Evolutionary conservation across 2,888 invertebrate genomes (phyloP), one percentile per base, ranked within the genome.

Genomic region (Phyllotreta cruciferae): DNA sequence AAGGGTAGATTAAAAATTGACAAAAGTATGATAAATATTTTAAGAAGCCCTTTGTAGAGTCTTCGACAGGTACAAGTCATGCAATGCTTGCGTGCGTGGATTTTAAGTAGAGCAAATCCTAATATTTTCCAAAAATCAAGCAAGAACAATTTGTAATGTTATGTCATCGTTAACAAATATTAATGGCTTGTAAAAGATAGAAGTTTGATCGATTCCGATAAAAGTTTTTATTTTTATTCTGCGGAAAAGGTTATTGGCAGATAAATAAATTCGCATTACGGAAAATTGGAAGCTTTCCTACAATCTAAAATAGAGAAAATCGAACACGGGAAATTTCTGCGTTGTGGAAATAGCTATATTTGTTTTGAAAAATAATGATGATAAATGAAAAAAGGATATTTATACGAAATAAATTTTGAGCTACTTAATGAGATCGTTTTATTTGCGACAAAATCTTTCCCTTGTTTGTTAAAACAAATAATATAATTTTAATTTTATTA

Each of bases 121-220:
- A 8, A 49, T 10, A 49, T 49, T 8, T 47, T 6, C 3, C 49
- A 49, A 49, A 49, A 50, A 58, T 34, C 13, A 34, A 42, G 36
- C 37, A 36, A 50, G 10, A 39, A 13, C 52, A 35, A 58, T 52
- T 8, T 9, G 8, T 7, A 37, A 52, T 10, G 49, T 60, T 36
- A 53, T 34, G 3, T 52, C 44, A 60, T 60, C 60, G 44, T 53
- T 60, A n/a, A 24, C 13, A 53, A 44, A 60, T 60, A 44, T 52
- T 58, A 42, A 58, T 58, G 7, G 35, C 11, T 50, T 13, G n/a
- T 14, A 47, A 36, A 24, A 6, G 14, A 56, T n/a, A 24, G n/a
- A 49, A 36, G 58, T 52, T 58, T 58, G 58, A 52, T 58, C 52
- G 38, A 53, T 60, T 10, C 5, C 9, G 44, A 44, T 13, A 13